These are phyloP conservation scores for Ditula angustiorana DNA, from an alignment of 2,888 invertebrate genomes.

Conservation along the genomic window DNA sequence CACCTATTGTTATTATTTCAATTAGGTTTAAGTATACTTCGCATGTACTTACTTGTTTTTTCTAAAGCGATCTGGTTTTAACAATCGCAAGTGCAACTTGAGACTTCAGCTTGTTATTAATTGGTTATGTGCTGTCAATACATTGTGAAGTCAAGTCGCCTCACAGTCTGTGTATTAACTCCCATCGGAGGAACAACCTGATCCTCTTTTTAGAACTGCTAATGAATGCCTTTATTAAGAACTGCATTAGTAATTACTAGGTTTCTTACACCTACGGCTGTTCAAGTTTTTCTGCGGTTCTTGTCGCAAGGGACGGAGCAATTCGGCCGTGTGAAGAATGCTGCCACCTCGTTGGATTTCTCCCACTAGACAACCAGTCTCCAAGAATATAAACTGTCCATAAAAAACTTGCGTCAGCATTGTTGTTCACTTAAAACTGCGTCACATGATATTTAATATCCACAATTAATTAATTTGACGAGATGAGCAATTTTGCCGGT, in stretches of 20 bases:
- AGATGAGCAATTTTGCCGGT: conserved; percentile 28
- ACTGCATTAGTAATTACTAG: conserved; percentile 30
- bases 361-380: conserved; percentile 31
- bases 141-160: conserved; percentile 24
- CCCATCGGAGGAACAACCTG: conserved; percentile 9
- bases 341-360: conserved; percentile 8
- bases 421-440: conserved; percentile 20
- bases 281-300: conserved; percentile 25
- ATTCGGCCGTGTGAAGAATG: conserved; percentile 30
- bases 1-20: no score
- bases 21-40: no score
- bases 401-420: conserved; percentile 20
- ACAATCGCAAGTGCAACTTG: neutral
- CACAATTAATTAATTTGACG: conserved; percentile 31
- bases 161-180: conserved; percentile 24
- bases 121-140: neutral
- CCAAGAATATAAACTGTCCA: neutral
- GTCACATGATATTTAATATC: conserved; percentile 34
- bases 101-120: neutral
- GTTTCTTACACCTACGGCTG: conserved; percentile 33
- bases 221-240: conserved; percentile 37
- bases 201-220: conserved; percentile 27
- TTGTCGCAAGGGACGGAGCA: conserved; percentile 10
- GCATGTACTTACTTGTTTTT: no score
- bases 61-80: neutral